A percentile compares a stretch with the other conserved stretches of the same genome.
phyloP scores from a whole-genome alignment of 2,113 vertebrate genomes.

The Clarias gariepinus region DNA sequence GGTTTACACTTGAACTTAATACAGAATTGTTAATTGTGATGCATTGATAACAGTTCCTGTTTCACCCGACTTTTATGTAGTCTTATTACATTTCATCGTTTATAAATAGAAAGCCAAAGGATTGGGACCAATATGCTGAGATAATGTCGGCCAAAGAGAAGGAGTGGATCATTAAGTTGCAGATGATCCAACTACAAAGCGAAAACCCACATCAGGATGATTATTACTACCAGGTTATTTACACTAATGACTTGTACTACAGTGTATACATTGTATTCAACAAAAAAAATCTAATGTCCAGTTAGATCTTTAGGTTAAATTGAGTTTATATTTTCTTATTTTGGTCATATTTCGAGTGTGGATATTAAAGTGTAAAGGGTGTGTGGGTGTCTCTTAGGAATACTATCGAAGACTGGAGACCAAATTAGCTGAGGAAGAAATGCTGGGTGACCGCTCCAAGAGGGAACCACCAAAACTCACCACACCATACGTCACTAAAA shows the following conservation, averaged over 20 bases:
- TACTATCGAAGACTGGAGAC: constrained; percentile 86
- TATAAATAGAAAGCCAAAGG: constrained; percentile 71
- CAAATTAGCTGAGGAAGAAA: constrained; percentile 83
- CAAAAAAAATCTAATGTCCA: too few species aligned
- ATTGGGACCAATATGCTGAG: constrained; percentile 78
- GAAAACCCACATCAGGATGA: constrained; percentile 87
- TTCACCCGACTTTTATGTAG: too few species aligned
- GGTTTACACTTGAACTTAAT: background rate
- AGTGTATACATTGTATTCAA: background rate
- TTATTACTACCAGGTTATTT: constrained; percentile 88
- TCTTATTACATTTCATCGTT: background rate
- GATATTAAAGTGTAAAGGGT: background rate
- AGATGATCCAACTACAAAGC: constrained; percentile 95
- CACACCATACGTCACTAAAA: constrained; percentile 89
- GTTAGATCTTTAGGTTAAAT: background rate
- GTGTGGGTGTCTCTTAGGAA: constrained; percentile 66
- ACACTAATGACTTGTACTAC: background rate
- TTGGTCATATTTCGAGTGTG: too few species aligned
- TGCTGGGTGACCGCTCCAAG: constrained; percentile 76
- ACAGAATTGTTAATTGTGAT: background rate
- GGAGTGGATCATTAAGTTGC: constrained; percentile 89
- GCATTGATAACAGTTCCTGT: too few species aligned
- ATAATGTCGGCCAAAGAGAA: constrained; percentile 90
- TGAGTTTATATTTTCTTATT: too few species aligned
- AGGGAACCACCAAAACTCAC: constrained; percentile 84